phyloP scores from a whole-genome alignment of 1,140 invertebrate genomes.

The Bradysia coprophila region DNA sequence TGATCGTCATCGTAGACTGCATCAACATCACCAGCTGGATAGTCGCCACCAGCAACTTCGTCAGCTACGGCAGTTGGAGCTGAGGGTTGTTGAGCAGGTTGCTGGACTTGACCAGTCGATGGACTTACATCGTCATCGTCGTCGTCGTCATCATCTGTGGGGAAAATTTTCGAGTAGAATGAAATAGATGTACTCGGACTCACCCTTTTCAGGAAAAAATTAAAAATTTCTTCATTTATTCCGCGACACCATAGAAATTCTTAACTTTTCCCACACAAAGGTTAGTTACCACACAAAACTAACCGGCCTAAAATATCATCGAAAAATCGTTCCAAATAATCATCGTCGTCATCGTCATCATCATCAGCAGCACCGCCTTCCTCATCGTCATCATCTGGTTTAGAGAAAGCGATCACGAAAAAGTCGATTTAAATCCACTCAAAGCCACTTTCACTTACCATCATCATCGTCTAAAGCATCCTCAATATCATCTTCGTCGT shows the following conservation, averaged over 20 bases:
- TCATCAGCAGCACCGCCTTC: slow-evolving; percentile 30
- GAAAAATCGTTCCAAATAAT: slow-evolving; percentile 60
- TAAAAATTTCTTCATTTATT: not conserved
- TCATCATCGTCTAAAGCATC: slow-evolving; percentile 42
- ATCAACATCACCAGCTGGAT: slow-evolving; percentile 14
- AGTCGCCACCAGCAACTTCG: slow-evolving; percentile 11
- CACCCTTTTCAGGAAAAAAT: no score
- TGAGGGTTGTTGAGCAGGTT: no score
- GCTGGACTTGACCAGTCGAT: slow-evolving; percentile 25
- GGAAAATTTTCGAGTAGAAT: not conserved
- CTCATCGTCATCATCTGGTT: slow-evolving; percentile 14
- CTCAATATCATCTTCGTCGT: slow-evolving; percentile 36
- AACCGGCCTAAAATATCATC: slow-evolving; percentile 64
- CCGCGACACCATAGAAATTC: not conserved
- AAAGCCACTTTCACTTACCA: no score
- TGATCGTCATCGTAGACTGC: slow-evolving; percentile 16
- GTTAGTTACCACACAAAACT: slow-evolving; percentile 8
- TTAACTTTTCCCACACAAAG: not conserved
- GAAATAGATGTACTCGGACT: no score
- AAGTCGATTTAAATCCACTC: no score
- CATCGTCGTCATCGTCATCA: slow-evolving; percentile 58
- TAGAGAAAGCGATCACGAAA: slow-evolving; percentile 17
- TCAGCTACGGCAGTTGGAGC: no score
- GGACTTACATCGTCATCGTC: slow-evolving; percentile 38
- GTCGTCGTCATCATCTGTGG: slow-evolving; percentile 47